Base-by-base conservation (phyloP, 30 jellyfish, hydroid and myxozoan species). In the Aurelia coerulea region DNA sequence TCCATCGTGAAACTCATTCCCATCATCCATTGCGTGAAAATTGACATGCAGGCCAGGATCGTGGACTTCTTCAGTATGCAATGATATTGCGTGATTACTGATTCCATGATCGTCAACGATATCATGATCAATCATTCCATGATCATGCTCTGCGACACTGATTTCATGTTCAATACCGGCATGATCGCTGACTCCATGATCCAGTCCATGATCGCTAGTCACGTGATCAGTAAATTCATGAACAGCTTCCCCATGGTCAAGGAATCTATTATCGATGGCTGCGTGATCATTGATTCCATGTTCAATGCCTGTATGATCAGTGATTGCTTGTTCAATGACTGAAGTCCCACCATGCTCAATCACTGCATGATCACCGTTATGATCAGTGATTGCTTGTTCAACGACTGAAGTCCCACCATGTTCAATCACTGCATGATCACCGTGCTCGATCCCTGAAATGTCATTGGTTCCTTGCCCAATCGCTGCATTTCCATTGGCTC, bases 21-120 rank as follows among this genome's bases (percentile, higher is more conserved):
- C 88, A 39, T 65, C 79, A 3, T 81, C 91, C 49, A 54, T 81
- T 42, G 76, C 78, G 46, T 81, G 84, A n/a, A 81, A 68, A 52
- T 81, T 56, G 2, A 81, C 76, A 17, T 70, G 84, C 42, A 81
- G 68, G 19, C 91, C 91, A 10, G 91, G 91, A n/a, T 81, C 91
- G 75, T 69, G 91, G 2, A 68, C 60, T 54, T 81, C 89, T 9
- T 76, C 70, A 23, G 31, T 23, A 60, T 60, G 70, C 10, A 60
- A 13, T 60, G 70, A 10, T 15, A 60, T 65, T 16, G 5, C 69
- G 15, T 78, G 88, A 12, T 63, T 65, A 65, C 68, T 41, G 78
- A 78, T 60, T 32, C 78, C 88, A 19, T 78, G 88, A 62, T 65
- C 90, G 41, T n/a, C 62, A 41, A 42, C 64, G 59, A 68, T n/a